Evolutionary conservation across 2,888 invertebrate species (phyloP).

Genomic region (Glomeris marginata): DNA sequence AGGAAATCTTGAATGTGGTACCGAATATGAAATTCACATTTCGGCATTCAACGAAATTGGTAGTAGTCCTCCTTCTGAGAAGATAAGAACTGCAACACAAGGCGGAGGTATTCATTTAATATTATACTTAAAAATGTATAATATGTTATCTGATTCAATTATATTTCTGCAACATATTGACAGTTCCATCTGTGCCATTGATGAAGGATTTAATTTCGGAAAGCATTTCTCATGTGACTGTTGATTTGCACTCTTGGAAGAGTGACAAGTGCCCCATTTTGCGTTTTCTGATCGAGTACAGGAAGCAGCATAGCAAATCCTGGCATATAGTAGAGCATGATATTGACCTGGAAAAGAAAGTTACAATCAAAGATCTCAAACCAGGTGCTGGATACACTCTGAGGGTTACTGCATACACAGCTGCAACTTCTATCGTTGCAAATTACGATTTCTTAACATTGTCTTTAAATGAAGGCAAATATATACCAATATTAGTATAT

Average conservation of each 20-base stretch:
- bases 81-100: constrained; percentile 9
- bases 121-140: background rate
- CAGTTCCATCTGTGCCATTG: constrained; percentile 9
- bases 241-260: constrained; percentile 10
- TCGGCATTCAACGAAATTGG: constrained; percentile 12
- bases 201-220: constrained; percentile 11
- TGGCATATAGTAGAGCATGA: constrained; percentile 4
- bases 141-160: background rate
- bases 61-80: constrained; percentile 5
- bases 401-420: constrained; percentile 11
- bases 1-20: constrained; percentile 13
- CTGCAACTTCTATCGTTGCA: constrained; percentile 7
- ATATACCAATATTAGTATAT: too few species aligned
- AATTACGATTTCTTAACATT: constrained; percentile 12
- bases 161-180: background rate
- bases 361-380: constrained; percentile 7
- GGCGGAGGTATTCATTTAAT: constrained; percentile 6
- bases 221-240: constrained; percentile 3
- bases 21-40: constrained; percentile 12
- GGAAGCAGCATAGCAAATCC: constrained; percentile 1
- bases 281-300: constrained; percentile 8
- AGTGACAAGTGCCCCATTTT: constrained; percentile 11
- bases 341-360: constrained; percentile 9
- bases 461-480: too few species aligned
- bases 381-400: constrained; percentile 12